Evolutionary conservation across 2,113 vertebrate genomes (phyloP), one percentile per base, ranked within the genome.

Genomic region (Dasyornis broadbenti): DNA sequence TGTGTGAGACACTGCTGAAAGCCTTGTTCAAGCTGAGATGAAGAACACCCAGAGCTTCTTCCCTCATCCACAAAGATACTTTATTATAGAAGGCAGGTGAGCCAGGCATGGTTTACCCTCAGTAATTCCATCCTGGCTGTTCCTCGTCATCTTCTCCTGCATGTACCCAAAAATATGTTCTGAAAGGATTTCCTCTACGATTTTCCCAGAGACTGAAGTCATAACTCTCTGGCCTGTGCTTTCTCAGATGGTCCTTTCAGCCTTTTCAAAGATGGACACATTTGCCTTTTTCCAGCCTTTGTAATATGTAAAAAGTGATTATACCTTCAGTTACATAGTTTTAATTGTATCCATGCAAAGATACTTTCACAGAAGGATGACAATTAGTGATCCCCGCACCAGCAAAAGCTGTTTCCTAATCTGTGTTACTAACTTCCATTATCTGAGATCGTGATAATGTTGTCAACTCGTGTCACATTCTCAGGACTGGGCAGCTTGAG

Each of bases 131-230:
- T 17, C 16, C 87, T 77, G 45, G 22, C 70, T 61, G 10, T 22
- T 77, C 50, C 33, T n/a, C 30, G 4, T 16, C 0, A 1, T 66
- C 71, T 37, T 35, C 54, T 81, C n/a, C 57, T 60, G 23, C 39
- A 5, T 1, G 5, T 53, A 24, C 45, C 45, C 50, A 17, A 37
- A 82, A 76, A 27, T 35, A 37, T 0, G 0, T 40, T 39, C 68
- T 28, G 19, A 22, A 30, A 11, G 26, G 5, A 28, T 8, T 30
- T 79, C n/a, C 13, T 53, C 59, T 37, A 1, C 5, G 20, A 11
- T 28, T 76, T 37, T 71, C 21, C 49, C n/a, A 16, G 59, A 28
- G 13, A 21, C 35, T 56, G 49, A 56, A 50, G 53, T 2, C 27
- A 50, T 17, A 37, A 37, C 23, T 18, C 56, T 4, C 22, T 31